Evolutionary conservation across 2,113 vertebrate species (phyloP).

Genomic region (Numenius arquata): DNA sequence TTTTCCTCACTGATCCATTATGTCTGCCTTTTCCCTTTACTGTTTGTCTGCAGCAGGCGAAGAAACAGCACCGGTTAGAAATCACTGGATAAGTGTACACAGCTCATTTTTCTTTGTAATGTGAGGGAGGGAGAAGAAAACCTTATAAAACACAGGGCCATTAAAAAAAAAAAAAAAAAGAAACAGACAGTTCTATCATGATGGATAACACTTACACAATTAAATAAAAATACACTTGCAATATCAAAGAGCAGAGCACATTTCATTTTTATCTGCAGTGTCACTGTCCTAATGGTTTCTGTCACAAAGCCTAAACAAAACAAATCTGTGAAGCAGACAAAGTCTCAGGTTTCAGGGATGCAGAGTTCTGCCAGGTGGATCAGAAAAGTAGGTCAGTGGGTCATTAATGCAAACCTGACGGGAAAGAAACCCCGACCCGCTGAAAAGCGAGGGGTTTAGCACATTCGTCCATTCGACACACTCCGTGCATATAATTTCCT

Average conservation of each 20-base stretch:
- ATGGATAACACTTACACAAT: conserved; percentile 39
- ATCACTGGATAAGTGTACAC: conserved; percentile 26
- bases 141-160: background rate
- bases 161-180: background rate
- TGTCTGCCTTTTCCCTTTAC: conserved; percentile 39
- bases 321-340: conserved; percentile 16
- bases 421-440: conserved; percentile 23
- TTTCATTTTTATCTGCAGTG: conserved; percentile 53
- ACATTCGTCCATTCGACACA: background rate
- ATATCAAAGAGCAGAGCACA: background rate
- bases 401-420: conserved; percentile 47
- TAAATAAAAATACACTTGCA: conserved; percentile 31
- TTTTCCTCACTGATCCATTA: conserved; percentile 60
- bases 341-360: conserved; percentile 3
- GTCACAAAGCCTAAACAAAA: conserved; percentile 56
- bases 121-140: conserved; percentile 16
- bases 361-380: conserved; percentile 40
- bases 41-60: background rate
- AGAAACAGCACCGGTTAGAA: background rate
- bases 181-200: background rate
- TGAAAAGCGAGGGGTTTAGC: background rate
- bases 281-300: conserved; percentile 54
- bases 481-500: background rate
- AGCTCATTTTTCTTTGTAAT: conserved; percentile 60
- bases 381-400: conserved; percentile 78